phyloP scores from a whole-genome alignment of 2,888 invertebrate species.

The Sisyra terminalis region DNA sequence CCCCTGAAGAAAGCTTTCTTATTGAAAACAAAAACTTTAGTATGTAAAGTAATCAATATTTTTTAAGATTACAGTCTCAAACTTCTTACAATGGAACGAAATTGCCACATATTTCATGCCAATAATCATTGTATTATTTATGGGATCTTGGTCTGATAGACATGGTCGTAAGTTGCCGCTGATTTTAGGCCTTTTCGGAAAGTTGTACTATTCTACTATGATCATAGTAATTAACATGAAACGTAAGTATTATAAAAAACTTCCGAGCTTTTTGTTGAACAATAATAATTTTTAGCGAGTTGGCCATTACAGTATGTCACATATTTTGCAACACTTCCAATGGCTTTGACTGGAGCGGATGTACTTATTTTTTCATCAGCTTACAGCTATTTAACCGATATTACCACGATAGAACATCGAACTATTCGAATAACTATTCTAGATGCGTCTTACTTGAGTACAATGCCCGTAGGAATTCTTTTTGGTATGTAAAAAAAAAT shows the following conservation, averaged over 20 bases:
- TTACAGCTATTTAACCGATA: constrained; percentile 67
- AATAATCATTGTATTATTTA: constrained; percentile 56
- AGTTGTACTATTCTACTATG: constrained; percentile 59
- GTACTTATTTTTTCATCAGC: constrained; percentile 64
- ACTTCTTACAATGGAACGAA: constrained; percentile 63
- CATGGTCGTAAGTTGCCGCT: constrained; percentile 60
- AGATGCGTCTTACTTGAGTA: constrained; percentile 64
- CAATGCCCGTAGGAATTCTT: constrained; percentile 70
- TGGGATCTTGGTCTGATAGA: constrained; percentile 70
- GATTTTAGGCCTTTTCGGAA: constrained; percentile 53
- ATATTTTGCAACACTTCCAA: constrained; percentile 59
- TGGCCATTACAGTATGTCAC: constrained; percentile 64
- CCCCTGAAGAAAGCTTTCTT: too few species aligned
- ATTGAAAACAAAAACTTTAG: too few species aligned
- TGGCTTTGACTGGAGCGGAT: constrained; percentile 61
- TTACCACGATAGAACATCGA: constrained; percentile 48
- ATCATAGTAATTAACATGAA: constrained; percentile 49
- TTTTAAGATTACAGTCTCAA: constrained; percentile 48
- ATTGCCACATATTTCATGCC: constrained; percentile 58
- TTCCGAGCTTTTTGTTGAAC: constrained; percentile 4
- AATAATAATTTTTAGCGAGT: constrained; percentile 19
- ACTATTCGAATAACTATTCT: constrained; percentile 67
- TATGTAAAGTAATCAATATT: neutral
- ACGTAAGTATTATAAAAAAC: constrained; percentile 21
- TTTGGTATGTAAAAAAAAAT: constrained; percentile 32